Evolutionary conservation across 2,888 invertebrate species (phyloP).

Genomic region (Balanococcus diminutus): DNA sequence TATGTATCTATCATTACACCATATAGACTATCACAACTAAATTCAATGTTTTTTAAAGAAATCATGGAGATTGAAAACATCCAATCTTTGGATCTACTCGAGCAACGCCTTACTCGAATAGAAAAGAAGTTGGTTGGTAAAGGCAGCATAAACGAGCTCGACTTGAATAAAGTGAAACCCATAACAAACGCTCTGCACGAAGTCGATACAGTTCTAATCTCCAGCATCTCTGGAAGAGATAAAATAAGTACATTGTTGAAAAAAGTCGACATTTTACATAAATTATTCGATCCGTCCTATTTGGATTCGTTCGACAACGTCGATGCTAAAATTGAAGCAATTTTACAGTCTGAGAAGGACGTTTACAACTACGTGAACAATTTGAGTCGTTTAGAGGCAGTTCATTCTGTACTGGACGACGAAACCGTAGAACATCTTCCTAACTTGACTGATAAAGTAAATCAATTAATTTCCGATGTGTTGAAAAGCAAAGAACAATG

Average conservation of each 20-base stretch:
- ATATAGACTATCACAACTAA: too few species aligned
- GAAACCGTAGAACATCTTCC: background rate
- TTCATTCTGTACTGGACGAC: background rate
- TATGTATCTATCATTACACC: too few species aligned
- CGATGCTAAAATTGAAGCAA: constrained; percentile 33
- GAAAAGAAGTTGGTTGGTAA: background rate
- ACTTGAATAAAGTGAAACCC: constrained; percentile 40
- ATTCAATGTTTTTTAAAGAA: background rate
- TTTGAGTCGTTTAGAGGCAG: background rate
- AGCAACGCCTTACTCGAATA: background rate
- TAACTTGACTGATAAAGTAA: background rate
- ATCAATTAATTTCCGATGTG: background rate
- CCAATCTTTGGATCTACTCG: background rate
- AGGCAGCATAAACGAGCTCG: background rate
- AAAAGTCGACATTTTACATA: constrained; percentile 33
- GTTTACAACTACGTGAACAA: background rate
- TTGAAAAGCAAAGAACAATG: constrained; percentile 20
- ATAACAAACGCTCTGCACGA: constrained; percentile 36
- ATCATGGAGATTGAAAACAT: background rate
- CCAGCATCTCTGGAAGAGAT: constrained; percentile 35
- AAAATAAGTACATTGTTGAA: constrained; percentile 46
- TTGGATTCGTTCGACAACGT: background rate
- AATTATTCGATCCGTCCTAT: constrained; percentile 47
- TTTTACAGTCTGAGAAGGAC: constrained; percentile 1
- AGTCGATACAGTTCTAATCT: constrained; percentile 50